These are phyloP conservation scores for Theocolax elegans DNA, from an alignment of 1,140 invertebrate species.

Conservation along the genomic window DNA sequence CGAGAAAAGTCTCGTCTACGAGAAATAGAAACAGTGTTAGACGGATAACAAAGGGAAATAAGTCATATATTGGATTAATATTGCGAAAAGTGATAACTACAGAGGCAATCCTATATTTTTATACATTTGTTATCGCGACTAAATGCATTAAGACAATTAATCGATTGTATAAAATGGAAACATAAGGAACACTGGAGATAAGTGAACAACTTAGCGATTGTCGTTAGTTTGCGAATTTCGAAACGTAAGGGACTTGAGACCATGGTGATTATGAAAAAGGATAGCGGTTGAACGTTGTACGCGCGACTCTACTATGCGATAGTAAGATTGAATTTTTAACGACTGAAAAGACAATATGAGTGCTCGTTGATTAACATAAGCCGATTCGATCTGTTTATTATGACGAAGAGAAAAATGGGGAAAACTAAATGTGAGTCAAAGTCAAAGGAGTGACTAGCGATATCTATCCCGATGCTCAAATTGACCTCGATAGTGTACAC, in stretches of 20 bases:
- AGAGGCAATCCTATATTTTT: constrained; percentile 67
- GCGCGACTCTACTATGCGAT: constrained; percentile 13
- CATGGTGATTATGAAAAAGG: constrained; percentile 14
- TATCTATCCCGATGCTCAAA: constrained; percentile 31
- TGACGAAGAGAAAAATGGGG: too few species aligned
- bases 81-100: constrained; percentile 56
- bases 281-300: constrained; percentile 4
- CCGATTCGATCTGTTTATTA: too few species aligned
- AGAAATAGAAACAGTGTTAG: too few species aligned
- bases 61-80: constrained; percentile 62
- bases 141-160: constrained; percentile 65
- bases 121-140: constrained; percentile 68
- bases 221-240: constrained; percentile 45
- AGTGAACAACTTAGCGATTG: constrained; percentile 44
- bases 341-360: background rate
- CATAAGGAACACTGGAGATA: constrained; percentile 40
- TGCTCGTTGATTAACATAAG: too few species aligned
- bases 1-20: too few species aligned
- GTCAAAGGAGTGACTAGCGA: constrained; percentile 8
- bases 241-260: constrained; percentile 38
- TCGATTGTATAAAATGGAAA: constrained; percentile 53
- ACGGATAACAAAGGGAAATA: constrained; percentile 36
- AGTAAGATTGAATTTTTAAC: constrained; percentile 4
- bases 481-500: constrained; percentile 49
- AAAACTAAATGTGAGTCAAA: constrained; percentile 19